Percentiles rank a stretch among this genome's conserved stretches.
These are phyloP conservation scores for Bubo blakistoni DNA, from an alignment of 2,113 vertebrate species.

Conservation along the genomic window DNA sequence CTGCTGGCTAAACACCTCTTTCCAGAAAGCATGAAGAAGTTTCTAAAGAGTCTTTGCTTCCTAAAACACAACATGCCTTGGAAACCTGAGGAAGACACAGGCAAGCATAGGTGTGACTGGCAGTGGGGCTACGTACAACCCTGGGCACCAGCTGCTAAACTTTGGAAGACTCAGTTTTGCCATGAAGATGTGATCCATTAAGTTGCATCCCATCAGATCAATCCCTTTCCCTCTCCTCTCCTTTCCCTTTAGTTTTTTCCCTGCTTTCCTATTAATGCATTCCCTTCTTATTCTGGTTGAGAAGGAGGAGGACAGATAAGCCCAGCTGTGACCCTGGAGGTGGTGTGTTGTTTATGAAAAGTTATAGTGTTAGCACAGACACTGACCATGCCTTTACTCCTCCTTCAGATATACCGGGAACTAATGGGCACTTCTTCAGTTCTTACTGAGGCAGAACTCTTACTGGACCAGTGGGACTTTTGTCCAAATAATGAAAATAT, in stretches of 20 bases:
- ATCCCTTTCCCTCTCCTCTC: background rate
- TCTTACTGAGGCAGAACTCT: background rate
- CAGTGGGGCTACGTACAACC: background rate
- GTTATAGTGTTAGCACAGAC: background rate
- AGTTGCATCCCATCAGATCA: background rate
- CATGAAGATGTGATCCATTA: background rate
- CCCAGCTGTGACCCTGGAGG: fast-evolving
- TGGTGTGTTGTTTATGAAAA: background rate
- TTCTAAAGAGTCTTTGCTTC: background rate
- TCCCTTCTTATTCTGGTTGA: background rate
- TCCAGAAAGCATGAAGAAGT: background rate
- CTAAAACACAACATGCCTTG: background rate
- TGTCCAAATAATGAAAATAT: conserved; percentile 34
- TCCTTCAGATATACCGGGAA: background rate
- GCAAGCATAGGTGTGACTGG: background rate
- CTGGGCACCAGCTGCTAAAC: background rate
- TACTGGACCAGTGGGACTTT: background rate
- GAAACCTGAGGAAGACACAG: background rate
- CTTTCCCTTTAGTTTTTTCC: background rate
- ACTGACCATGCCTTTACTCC: background rate
- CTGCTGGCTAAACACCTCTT: background rate
- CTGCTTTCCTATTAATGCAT: background rate
- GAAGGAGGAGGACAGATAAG: background rate
- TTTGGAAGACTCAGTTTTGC: background rate
- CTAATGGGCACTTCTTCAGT: background rate